Percentiles rank a stretch among this genome's conserved stretches.
phyloP scores from a whole-genome alignment of 2,113 vertebrate genomes.

The Rhombomys opimus region DNA sequence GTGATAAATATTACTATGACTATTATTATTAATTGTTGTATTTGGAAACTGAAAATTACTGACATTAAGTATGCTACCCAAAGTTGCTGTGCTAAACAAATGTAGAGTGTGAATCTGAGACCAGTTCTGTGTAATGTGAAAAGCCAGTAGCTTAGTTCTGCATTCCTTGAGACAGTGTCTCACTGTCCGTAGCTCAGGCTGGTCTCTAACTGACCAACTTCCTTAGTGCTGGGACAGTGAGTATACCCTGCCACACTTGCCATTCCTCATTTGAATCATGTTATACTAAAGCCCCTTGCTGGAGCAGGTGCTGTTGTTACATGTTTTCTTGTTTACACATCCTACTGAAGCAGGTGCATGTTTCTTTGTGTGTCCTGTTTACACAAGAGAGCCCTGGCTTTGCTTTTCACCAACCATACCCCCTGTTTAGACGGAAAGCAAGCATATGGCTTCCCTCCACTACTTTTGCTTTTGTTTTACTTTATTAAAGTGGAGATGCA shows the following conservation, averaged over 20 bases:
- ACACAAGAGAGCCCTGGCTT: neutral
- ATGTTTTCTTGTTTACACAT: neutral
- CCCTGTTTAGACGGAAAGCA: neutral
- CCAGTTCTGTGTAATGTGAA: neutral
- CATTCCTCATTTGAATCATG: neutral
- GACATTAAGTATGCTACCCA: neutral
- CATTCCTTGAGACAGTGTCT: neutral
- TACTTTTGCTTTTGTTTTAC: neutral
- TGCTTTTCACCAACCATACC: slow-evolving; percentile 3
- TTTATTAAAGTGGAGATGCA: neutral
- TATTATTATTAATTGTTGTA: neutral
- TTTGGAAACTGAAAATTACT: neutral
- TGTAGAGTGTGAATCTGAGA: neutral
- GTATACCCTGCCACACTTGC: too few species aligned
- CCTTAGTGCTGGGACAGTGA: too few species aligned
- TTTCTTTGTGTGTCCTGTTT: neutral
- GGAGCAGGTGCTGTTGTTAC: neutral
- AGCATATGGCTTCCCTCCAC: neutral
- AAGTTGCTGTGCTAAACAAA: neutral
- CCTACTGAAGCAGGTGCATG: neutral
- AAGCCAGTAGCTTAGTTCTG: neutral
- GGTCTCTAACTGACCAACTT: neutral
- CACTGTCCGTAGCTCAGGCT: neutral
- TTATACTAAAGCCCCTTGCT: neutral
- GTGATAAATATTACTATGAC: neutral